Evolutionary conservation across 2,888 invertebrate genomes (phyloP).

Genomic region (Prosopocoilus inquinatus): DNA sequence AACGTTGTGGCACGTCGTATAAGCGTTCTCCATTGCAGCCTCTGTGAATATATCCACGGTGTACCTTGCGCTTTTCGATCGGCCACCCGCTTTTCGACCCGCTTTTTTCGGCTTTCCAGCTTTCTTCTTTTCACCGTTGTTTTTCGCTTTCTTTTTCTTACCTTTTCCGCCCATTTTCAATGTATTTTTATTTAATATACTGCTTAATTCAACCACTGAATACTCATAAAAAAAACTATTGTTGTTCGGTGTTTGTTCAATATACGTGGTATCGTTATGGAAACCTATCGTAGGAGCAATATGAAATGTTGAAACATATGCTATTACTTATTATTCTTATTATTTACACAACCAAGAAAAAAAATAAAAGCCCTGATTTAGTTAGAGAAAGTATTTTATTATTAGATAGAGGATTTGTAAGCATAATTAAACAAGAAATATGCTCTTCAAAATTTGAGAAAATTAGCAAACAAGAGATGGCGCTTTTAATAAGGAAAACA

Average conservation of each 20-base stretch:
- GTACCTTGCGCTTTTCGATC: constrained; percentile 63
- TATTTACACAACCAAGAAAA: no score
- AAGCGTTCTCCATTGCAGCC: constrained; percentile 91
- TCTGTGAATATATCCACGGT: constrained; percentile 85
- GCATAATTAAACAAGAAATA: no score
- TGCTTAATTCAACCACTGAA: background rate
- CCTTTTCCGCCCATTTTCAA: constrained; percentile 51
- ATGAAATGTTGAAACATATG: background rate
- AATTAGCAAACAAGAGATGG: no score
- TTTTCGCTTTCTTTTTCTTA: constrained; percentile 43
- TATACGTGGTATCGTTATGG: background rate
- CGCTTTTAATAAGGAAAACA: no score
- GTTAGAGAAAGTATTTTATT: no score
- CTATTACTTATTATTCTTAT: background rate
- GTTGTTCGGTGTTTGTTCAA: background rate
- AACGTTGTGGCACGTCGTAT: constrained; percentile 90
- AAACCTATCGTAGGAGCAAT: background rate
- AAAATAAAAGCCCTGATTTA: no score
- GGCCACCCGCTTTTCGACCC: constrained; percentile 54
- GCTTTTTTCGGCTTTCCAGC: constrained; percentile 50
- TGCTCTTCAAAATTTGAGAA: no score
- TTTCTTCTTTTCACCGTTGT: constrained; percentile 42
- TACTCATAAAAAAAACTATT: background rate
- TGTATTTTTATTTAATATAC: constrained; percentile 5
- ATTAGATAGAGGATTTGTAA: no score